Evolutionary conservation across 2,888 invertebrate species (phyloP).

Genomic region (Drosophila percnosoma): DNA sequence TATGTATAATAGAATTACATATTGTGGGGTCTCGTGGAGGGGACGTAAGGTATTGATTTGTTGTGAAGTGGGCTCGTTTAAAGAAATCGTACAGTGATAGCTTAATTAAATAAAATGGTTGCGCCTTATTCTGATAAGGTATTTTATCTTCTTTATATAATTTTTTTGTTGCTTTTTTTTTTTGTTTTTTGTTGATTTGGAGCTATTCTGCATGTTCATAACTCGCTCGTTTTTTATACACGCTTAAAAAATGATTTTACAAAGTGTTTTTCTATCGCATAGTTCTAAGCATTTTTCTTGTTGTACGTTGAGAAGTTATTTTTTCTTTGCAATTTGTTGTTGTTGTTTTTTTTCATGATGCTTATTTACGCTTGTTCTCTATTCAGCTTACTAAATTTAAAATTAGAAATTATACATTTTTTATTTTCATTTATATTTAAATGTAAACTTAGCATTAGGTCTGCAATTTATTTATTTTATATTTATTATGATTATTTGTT

Average conservation of each 20-base stretch:
- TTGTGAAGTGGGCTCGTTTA: conserved; percentile 46
- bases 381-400: conserved; percentile 66
- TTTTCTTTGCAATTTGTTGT: conserved; percentile 49
- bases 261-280: conserved; percentile 59
- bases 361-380: conserved; percentile 48
- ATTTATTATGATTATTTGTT: conserved; percentile 43
- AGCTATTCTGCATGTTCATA: conserved; percentile 34
- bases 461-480: conserved; percentile 56
- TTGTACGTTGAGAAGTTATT: conserved; percentile 62
- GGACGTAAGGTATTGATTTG: conserved; percentile 49
- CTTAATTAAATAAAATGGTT: conserved; percentile 68
- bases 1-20: conserved; percentile 80
- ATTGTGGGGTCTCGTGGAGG: conserved; percentile 47
- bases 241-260: conserved; percentile 76
- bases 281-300: conserved; percentile 60
- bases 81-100: conserved; percentile 66
- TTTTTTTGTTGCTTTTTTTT: conserved; percentile 22
- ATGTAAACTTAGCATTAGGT: conserved; percentile 64
- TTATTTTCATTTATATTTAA: conserved; percentile 53
- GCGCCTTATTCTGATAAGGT: conserved; percentile 56
- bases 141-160: conserved; percentile 28
- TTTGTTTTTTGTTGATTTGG: conserved; percentile 33
- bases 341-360: conserved; percentile 33
- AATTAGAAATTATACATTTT: conserved; percentile 71
- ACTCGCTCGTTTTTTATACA: conserved; percentile 60